A percentile compares a stretch with the other conserved stretches of the same genome.
Evolutionary conservation across 2,888 invertebrate species (phyloP).

Genomic region (Cephus rjabovi): DNA sequence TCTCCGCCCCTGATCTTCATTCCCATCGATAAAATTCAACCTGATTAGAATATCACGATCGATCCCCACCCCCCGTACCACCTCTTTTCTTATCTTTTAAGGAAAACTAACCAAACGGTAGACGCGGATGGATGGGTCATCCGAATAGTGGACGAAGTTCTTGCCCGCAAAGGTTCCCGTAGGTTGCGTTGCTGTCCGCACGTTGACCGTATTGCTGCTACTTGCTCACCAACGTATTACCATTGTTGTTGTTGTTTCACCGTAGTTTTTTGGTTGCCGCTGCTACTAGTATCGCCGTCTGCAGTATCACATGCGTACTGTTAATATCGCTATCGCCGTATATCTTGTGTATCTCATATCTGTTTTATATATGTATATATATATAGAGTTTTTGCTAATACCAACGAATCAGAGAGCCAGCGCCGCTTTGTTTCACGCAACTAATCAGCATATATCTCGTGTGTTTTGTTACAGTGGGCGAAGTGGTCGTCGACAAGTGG

Average conservation of each 20-base stretch:
- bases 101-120: neutral
- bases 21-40: neutral
- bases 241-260: neutral
- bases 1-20: neutral
- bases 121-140: neutral
- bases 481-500: conserved; percentile 24
- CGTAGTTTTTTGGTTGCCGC: neutral
- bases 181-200: neutral
- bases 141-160: neutral
- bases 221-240: neutral
- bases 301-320: neutral
- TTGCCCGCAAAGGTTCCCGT: neutral
- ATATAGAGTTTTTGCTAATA: neutral
- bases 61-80: neutral
- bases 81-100: neutral
- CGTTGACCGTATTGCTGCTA: neutral
- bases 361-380: neutral
- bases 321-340: neutral
- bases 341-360: neutral
- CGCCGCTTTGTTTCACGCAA: neutral
- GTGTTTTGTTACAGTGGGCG: conserved; percentile 23
- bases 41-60: neutral
- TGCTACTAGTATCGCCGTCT: neutral
- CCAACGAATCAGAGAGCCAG: neutral
- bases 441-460: conserved; percentile 4